Conservation (phyloP, 1,140 invertebrate genomes). For the Drosophila melanica region DNA sequence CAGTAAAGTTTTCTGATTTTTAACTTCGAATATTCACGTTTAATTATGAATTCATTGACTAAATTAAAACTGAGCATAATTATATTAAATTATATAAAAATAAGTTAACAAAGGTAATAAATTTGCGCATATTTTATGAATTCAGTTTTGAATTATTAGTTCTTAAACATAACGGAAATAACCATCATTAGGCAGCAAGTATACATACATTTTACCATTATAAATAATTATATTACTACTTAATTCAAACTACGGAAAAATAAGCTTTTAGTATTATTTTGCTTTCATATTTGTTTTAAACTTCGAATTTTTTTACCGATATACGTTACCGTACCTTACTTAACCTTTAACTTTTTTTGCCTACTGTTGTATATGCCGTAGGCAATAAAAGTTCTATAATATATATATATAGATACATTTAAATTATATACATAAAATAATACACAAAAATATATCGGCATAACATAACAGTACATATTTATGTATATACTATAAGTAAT, state of each 20-base stretch:
- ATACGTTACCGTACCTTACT: not conserved
- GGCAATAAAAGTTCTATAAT: not conserved
- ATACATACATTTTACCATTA: too few relatives aligned
- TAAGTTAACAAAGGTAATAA: not conserved
- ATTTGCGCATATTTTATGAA: not conserved
- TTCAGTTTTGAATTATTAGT: not conserved
- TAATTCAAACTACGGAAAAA: not conserved
- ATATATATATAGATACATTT: not conserved
- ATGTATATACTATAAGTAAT: conserved; percentile 6
- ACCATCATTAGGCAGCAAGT: too few relatives aligned
- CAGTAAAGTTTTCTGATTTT: not conserved
- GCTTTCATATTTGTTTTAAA: not conserved
- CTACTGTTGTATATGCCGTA: not conserved
- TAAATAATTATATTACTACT: not conserved
- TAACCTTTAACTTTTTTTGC: not conserved
- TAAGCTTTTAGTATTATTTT: not conserved
- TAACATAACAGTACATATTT: conserved; percentile 4
- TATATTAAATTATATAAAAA: not conserved
- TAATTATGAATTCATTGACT: not conserved
- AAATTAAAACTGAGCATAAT: not conserved
- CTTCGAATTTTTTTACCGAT: not conserved
- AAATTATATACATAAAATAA: not conserved
- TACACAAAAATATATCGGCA: not conserved
- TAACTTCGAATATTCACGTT: not conserved
- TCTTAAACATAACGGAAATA: not conserved